A percentile compares a stretch with the other conserved stretches of the same genome.
phyloP scores from a whole-genome alignment of 2,888 invertebrate species.

The Atrina japonica region DNA sequence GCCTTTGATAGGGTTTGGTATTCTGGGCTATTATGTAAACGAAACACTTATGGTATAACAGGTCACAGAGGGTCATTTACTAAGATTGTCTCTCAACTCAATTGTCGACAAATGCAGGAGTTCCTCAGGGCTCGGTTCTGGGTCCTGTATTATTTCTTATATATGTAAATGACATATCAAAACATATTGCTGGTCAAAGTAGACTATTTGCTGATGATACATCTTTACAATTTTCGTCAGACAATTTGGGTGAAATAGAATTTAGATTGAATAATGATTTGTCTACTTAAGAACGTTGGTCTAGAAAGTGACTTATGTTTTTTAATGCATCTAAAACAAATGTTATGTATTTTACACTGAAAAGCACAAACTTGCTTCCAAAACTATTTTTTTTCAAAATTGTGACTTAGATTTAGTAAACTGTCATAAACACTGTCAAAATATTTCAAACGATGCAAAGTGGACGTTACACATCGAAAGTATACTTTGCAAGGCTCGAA shows the following conservation, averaged over 20 bases:
- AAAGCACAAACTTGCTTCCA: too few species aligned
- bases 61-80: background rate
- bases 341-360: constrained; percentile 1
- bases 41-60: constrained; percentile 1
- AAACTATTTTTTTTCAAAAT: too few species aligned
- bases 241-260: background rate
- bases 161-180: too few species aligned
- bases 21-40: constrained; percentile 13
- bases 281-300: too few species aligned
- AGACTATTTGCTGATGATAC: constrained; percentile 11
- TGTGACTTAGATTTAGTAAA: too few species aligned
- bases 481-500: too few species aligned
- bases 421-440: too few species aligned
- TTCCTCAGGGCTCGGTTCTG: constrained; percentile 25
- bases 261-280: too few species aligned
- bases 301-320: too few species aligned
- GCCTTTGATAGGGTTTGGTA: constrained; percentile 25
- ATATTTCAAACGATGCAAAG: too few species aligned
- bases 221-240: constrained; percentile 4
- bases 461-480: too few species aligned
- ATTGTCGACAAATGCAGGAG: background rate
- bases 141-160: constrained; percentile 16
- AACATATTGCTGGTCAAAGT: background rate
- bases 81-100: background rate
- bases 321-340: background rate